Evolutionary conservation across 1,140 invertebrate genomes (phyloP).

Genomic region (Akabosia matsudoensis): DNA sequence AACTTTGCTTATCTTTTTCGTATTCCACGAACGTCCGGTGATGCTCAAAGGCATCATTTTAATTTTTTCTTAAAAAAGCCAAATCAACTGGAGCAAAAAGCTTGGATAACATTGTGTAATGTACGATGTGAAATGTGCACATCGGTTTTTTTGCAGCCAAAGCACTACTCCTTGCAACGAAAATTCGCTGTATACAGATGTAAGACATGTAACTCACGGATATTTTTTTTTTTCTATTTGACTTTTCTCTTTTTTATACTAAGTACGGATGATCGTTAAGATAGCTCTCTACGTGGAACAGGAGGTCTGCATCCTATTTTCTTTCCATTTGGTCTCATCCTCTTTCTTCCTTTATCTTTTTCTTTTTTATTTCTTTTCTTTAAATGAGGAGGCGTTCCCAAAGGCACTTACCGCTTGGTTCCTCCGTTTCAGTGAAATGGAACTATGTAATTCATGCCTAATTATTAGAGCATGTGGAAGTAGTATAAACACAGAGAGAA

Average conservation of each 20-base stretch:
- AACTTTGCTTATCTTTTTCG: neutral
- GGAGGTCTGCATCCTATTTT: neutral
- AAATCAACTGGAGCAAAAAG: neutral
- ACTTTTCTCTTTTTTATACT: neutral
- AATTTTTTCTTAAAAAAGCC: neutral
- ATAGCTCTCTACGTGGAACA: neutral
- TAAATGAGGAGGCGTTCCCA: neutral
- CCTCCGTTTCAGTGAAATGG: no score
- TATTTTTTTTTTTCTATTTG: neutral
- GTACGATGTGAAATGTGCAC: no score
- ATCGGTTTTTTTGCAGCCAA: no score
- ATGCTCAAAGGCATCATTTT: neutral
- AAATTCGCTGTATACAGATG: neutral
- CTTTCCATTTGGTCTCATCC: neutral
- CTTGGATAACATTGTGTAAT: no score
- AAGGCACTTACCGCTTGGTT: no score
- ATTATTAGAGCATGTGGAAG: no score
- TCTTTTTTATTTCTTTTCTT: no score
- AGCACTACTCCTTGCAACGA: no score
- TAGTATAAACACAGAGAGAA: no score
- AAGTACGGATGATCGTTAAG: neutral
- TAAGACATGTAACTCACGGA: neutral
- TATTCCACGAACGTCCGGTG: neutral
- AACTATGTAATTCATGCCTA: no score
- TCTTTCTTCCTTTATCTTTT: no score